Evolutionary conservation across 2,797 vertebrate species (phyloP).

Genomic region (Enteromius trimaculatus): DNA sequence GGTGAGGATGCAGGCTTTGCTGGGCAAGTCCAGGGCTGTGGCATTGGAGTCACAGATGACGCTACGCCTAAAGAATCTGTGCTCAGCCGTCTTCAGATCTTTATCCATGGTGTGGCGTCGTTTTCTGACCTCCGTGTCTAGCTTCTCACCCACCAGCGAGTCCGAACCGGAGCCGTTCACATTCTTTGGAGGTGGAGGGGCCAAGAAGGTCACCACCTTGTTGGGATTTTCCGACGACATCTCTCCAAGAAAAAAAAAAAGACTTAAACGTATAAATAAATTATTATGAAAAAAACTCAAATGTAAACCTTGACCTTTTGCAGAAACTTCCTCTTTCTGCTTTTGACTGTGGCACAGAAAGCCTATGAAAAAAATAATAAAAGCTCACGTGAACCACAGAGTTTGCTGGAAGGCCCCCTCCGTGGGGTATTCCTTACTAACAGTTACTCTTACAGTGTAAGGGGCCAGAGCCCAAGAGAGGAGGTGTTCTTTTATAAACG

Average conservation of each 20-base stretch:
- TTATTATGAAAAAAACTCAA: slow-evolving; percentile 52
- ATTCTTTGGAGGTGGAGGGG: slow-evolving; percentile 83
- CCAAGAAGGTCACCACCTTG: slow-evolving; percentile 74
- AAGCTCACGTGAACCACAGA: slow-evolving; percentile 46
- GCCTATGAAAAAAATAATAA: slow-evolving; percentile 17
- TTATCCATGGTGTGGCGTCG: slow-evolving; percentile 98
- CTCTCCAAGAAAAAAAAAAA: slow-evolving; percentile 50
- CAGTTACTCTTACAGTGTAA: slow-evolving; percentile 60
- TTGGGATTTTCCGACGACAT: slow-evolving; percentile 77
- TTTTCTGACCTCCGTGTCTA: slow-evolving; percentile 84
- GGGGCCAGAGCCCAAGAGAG: slow-evolving; percentile 61
- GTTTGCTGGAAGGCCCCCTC: slow-evolving; percentile 44
- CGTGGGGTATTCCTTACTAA: slow-evolving; percentile 56
- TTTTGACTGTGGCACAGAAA: slow-evolving; percentile 24
- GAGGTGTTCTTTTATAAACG: slow-evolving; percentile 70
- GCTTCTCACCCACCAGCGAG: slow-evolving; percentile 83
- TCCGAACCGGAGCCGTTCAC: slow-evolving; percentile 92
- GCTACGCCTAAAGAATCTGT: slow-evolving; percentile 96
- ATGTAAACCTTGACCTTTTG: slow-evolving; percentile 55
- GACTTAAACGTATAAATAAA: slow-evolving; percentile 61
- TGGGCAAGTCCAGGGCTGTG: slow-evolving; percentile 93
- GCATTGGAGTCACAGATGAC: slow-evolving; percentile 98
- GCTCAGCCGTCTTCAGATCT: slow-evolving; percentile 92
- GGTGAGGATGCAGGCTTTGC: slow-evolving; percentile 83
- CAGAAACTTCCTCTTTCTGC: slow-evolving; percentile 34